Conservation (phyloP, 2,113 vertebrate species). For the Labeo catla region DNA sequence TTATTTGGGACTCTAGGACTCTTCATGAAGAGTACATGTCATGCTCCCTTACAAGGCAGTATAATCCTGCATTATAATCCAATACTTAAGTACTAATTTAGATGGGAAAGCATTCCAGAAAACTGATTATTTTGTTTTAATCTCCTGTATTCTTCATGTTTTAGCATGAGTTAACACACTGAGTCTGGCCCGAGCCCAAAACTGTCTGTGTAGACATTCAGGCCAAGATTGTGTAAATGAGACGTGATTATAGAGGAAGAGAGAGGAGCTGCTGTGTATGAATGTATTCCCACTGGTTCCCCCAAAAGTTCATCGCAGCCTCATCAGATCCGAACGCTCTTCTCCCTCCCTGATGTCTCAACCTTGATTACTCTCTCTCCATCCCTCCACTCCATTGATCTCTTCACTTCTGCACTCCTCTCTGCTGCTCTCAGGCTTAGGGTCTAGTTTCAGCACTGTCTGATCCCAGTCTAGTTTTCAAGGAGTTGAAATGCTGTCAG, state of each 20-base stretch:
- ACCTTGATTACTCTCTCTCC: background rate
- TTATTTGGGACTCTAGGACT: background rate
- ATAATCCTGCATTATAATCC: background rate
- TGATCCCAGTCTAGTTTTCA: constrained; percentile 36
- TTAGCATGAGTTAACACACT: constrained; percentile 43
- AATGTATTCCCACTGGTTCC: background rate
- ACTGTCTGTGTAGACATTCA: constrained; percentile 35
- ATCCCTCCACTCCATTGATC: constrained; percentile 6
- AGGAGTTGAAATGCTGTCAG: constrained; percentile 30
- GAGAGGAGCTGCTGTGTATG: background rate
- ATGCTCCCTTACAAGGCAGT: background rate
- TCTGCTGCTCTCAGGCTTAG: background rate
- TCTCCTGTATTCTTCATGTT: background rate
- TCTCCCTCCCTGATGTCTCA: constrained; percentile 9
- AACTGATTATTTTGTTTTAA: background rate
- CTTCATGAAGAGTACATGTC: background rate
- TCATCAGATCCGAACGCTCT: background rate
- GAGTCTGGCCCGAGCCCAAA: constrained; percentile 21
- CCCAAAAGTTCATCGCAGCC: background rate
- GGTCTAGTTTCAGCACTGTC: constrained; percentile 5
- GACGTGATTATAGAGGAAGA: constrained; percentile 39
- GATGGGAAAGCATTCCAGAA: background rate
- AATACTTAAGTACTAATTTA: background rate
- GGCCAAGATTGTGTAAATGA: constrained; percentile 17
- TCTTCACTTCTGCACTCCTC: background rate